Evolutionary conservation across 2,113 vertebrate genomes (phyloP).

Genomic region (Gobio gobio): DNA sequence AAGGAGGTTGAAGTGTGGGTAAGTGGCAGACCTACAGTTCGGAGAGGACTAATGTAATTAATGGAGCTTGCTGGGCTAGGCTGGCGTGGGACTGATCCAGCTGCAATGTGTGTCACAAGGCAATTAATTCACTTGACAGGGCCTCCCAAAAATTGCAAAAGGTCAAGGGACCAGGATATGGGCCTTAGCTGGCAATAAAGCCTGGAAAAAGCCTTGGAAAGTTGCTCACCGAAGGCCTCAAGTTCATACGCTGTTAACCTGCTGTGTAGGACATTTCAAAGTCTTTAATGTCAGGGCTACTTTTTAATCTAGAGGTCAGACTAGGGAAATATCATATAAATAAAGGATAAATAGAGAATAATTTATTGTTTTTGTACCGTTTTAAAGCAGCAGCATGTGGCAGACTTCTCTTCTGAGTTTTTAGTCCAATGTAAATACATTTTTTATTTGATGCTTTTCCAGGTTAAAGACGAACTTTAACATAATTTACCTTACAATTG

Average conservation of each 20-base stretch:
- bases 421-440: background rate
- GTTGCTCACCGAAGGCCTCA: constrained; percentile 1
- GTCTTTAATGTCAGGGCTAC: constrained; percentile 8
- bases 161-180: constrained; percentile 40
- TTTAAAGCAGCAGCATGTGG: background rate
- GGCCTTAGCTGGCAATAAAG: constrained; percentile 32
- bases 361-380: background rate
- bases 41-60: constrained; percentile 55
- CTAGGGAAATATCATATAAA: background rate
- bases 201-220: constrained; percentile 6
- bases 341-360: background rate
- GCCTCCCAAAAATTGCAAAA: constrained; percentile 43
- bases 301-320: constrained; percentile 15
- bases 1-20: constrained; percentile 30
- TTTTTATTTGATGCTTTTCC: background rate
- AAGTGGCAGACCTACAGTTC: constrained; percentile 42
- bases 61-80: constrained; percentile 52
- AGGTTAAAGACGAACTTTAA: background rate
- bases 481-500: background rate
- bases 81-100: constrained; percentile 47
- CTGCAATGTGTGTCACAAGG: constrained; percentile 40
- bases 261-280: constrained; percentile 27
- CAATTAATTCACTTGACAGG: constrained; percentile 56
- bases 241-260: constrained; percentile 9
- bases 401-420: background rate